Evolutionary conservation across 2,888 invertebrate genomes (phyloP), one percentile per base, ranked within the genome.

Genomic region (Pimpla rufipes): DNA sequence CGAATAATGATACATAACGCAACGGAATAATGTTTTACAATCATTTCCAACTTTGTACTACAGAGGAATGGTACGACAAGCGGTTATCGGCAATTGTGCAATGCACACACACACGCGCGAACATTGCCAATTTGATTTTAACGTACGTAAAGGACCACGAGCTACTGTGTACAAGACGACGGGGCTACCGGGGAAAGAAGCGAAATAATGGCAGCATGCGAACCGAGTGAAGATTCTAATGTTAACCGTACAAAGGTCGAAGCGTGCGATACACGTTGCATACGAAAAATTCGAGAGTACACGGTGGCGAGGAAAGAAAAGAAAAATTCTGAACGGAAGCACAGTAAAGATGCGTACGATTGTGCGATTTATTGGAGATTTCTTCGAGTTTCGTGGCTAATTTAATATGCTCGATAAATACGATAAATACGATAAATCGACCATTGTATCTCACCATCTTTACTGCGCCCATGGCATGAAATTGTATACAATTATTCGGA

Each of bases 401-500:
- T 57, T 57, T 1, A 35, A 59, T 8, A 1, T n/a, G 35, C 35
- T 1, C 13, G n/a, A n/a, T 13, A 16, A 29, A 35, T 37, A 5
- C 29, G n/a, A 42, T n/a, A 62, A 23, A 55, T 21, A 5, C 29
- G n/a, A 42, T n/a, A 62, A 23, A 55, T 21, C 8, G 16, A 47
- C 47, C 75, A 52, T 80, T 71, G 55, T 66, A 68, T 66, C 16
- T 40, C 37, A 74, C 70, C 35, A 68, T 84, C 84, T 86, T 84
- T 85, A 88, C 89, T 89, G 89, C 88, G 86, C 85, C 85, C 82
- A 71, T 88, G 77, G 84, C 84, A 88, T 89, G 88, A 92, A 92
- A 91, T 92, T 89, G 90, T 86, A 86, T 90, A 91, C 90, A 90
- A 91, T 89, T 75, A 85, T 89, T 91, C 85, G 84, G 86, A 91